Evolutionary conservation across 2,113 vertebrate genomes (phyloP).

Genomic region (Salvelinus alpinus): DNA sequence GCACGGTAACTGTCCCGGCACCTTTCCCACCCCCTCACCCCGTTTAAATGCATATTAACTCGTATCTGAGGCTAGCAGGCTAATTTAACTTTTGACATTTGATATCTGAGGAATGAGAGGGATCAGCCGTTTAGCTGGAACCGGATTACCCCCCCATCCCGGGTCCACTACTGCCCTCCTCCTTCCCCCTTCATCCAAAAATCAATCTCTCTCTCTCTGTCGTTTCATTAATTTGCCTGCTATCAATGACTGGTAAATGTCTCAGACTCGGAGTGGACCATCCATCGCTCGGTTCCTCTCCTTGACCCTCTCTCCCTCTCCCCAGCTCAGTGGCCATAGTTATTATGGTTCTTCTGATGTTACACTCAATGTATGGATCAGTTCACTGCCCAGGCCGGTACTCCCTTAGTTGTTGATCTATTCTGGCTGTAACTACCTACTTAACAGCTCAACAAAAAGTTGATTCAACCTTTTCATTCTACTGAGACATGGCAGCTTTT

Average conservation of each 20-base stretch:
- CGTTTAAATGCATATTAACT: conserved; percentile 79
- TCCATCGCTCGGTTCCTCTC: conserved; percentile 14
- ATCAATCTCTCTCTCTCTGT: conserved; percentile 10
- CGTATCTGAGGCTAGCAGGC: conserved; percentile 79
- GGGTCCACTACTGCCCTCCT: conserved; percentile 29
- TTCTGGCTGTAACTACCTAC: conserved; percentile 36
- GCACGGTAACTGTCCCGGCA: conserved; percentile 55
- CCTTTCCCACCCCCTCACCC: conserved; percentile 31
- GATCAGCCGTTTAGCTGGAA: conserved; percentile 84
- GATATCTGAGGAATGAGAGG: conserved; percentile 81
- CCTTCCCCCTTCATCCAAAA: conserved; percentile 17
- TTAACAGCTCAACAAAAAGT: conserved; percentile 20
- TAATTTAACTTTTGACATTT: conserved; percentile 86
- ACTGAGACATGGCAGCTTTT: not conserved
- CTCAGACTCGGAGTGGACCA: conserved; percentile 65
- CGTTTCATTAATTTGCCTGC: conserved; percentile 79
- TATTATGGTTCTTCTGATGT: conserved; percentile 23
- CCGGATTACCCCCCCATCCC: conserved; percentile 73
- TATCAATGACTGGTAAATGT: conserved; percentile 76
- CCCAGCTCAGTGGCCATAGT: conserved; percentile 50
- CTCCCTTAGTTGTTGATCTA: conserved; percentile 12
- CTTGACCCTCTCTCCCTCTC: conserved; percentile 4
- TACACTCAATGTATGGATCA: conserved; percentile 44
- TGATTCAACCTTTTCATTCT: not conserved
- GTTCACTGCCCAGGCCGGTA: not conserved